These are phyloP conservation scores for Drosophila siamana DNA, from an alignment of 2,888 invertebrate species.

Conservation along the genomic window DNA sequence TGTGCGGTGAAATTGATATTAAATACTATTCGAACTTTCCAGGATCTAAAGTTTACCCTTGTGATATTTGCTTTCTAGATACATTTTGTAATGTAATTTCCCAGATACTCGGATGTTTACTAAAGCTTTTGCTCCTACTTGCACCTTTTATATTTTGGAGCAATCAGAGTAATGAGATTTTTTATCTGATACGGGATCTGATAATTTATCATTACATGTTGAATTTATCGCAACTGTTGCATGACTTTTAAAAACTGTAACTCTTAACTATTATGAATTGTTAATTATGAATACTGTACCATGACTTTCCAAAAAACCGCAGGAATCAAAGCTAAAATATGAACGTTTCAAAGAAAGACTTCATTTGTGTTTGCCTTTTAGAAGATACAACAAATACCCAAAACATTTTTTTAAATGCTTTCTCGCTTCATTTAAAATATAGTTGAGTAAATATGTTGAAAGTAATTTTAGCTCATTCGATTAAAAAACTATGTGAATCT, in stretches of 20 bases:
- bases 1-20: constrained; percentile 9
- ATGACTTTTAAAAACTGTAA: neutral
- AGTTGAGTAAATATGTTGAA: no score
- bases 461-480: no score
- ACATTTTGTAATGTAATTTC: constrained; percentile 30
- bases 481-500: no score
- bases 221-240: constrained; percentile 19
- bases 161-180: constrained; percentile 57
- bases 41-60: constrained; percentile 12
- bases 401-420: no score
- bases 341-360: no score
- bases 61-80: constrained; percentile 1
- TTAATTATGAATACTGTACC: neutral
- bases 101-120: constrained; percentile 31
- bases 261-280: neutral
- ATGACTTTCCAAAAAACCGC: neutral
- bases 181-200: constrained; percentile 31
- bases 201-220: constrained; percentile 35
- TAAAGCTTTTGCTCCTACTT: constrained; percentile 25
- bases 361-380: no score
- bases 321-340: no score
- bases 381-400: no score
- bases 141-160: constrained; percentile 56
- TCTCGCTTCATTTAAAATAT: no score
- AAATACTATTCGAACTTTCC: neutral